Conservation (phyloP, 2,113 vertebrate genomes). For the Semicossyphus pulcher region DNA sequence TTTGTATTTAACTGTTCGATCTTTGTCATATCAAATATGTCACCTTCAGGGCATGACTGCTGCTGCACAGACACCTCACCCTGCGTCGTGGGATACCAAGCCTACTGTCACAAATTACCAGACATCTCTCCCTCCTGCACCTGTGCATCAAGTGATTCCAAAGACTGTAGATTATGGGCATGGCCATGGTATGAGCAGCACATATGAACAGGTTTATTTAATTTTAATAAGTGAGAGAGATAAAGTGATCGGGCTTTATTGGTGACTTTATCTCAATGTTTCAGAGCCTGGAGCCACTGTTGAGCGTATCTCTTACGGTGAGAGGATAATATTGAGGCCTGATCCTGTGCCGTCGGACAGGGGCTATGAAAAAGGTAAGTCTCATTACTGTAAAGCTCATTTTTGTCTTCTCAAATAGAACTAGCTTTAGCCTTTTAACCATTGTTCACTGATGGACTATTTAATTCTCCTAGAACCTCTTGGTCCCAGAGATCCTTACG, state of each 20-base stretch:
- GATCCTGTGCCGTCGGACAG: slow-evolving; percentile 89
- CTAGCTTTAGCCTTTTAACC: background rate
- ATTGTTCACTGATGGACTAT: background rate
- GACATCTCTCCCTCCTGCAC: slow-evolving; percentile 62
- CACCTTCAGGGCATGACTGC: slow-evolving; percentile 72
- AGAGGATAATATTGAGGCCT: slow-evolving; percentile 94
- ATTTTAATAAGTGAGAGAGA: background rate
- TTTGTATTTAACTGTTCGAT: background rate
- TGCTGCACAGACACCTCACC: slow-evolving; percentile 54
- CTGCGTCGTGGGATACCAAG: slow-evolving; percentile 82
- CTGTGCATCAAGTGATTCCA: slow-evolving; percentile 87
- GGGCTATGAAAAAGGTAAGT: slow-evolving; percentile 91
- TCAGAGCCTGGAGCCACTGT: slow-evolving; percentile 87
- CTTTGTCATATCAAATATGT: background rate
- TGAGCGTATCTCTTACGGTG: slow-evolving; percentile 95
- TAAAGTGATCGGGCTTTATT: background rate
- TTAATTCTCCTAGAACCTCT: slow-evolving; percentile 83
- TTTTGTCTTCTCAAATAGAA: background rate
- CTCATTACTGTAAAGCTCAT: background rate
- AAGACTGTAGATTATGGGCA: slow-evolving; percentile 95
- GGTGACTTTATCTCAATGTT: slow-evolving; percentile 28
- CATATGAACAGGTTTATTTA: slow-evolving; percentile 13
- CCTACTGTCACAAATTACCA: slow-evolving; percentile 55
- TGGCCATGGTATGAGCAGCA: slow-evolving; percentile 85
- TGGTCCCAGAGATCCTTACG: slow-evolving; percentile 86